Percentiles rank a stretch among this genome's conserved stretches.
phyloP scores from a whole-genome alignment of 2,113 vertebrate genomes.

The Boulengeromyrus knoepffleri region DNA sequence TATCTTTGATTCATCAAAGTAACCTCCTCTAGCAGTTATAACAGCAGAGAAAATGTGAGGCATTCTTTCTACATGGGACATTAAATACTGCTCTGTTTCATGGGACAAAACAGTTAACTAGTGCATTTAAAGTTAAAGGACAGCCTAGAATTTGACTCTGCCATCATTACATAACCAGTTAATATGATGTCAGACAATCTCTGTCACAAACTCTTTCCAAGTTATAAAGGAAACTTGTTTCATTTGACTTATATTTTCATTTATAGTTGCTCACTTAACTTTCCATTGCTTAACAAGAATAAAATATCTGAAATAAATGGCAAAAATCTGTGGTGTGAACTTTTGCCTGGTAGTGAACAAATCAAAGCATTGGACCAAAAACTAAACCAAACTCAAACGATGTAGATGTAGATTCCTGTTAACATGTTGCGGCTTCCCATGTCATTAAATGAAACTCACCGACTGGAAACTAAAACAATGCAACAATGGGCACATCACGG shows the following conservation, averaged over 20 bases:
- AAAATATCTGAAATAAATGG: not conserved
- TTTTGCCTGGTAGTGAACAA: not conserved
- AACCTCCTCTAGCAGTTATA: not conserved
- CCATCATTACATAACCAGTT: not conserved
- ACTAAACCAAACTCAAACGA: not conserved
- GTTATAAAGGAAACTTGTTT: not conserved
- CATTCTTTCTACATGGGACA: not conserved
- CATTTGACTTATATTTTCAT: not conserved
- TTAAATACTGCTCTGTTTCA: not conserved
- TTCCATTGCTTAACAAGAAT: not conserved
- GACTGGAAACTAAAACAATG: not conserved
- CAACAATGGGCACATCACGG: constrained; percentile 55
- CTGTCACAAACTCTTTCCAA: not conserved
- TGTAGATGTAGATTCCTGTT: not conserved
- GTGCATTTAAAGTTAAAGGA: not conserved
- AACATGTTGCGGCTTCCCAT: constrained; percentile 5
- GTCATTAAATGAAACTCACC: constrained; percentile 1
- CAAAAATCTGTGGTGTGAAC: not conserved
- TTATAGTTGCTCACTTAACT: not conserved
- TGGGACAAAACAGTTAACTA: not conserved
- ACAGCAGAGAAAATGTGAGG: not conserved
- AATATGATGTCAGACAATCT: not conserved
- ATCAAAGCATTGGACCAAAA: not conserved
- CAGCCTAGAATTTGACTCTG: not conserved
- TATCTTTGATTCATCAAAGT: not conserved